Evolutionary conservation across 1,140 invertebrate genomes (phyloP).

Genomic region (Dryas iulia): DNA sequence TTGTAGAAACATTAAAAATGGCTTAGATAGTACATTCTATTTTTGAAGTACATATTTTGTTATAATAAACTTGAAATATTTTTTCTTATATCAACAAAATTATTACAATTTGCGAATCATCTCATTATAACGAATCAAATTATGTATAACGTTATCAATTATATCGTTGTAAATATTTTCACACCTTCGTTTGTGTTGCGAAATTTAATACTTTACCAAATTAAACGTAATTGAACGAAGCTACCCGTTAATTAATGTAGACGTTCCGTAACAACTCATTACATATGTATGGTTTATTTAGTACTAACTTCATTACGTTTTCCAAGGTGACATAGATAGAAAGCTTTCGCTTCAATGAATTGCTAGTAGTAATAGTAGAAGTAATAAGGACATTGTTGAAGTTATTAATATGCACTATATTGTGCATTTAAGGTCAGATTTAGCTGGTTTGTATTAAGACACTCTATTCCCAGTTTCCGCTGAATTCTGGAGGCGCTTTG

Average conservation of each 20-base stretch:
- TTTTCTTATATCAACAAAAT: neutral
- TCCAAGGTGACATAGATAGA: neutral
- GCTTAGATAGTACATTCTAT: too few relatives aligned
- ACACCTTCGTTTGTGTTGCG: neutral
- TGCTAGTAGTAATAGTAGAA: too few relatives aligned
- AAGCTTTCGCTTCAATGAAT: neutral
- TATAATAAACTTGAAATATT: too few relatives aligned
- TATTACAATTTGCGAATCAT: neutral
- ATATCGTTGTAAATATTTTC: slow-evolving; percentile 3
- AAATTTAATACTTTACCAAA: slow-evolving; percentile 5
- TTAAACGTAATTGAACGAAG: neutral
- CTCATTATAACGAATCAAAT: neutral
- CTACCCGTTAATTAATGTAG: slow-evolving; percentile 2
- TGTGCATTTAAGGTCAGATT: too few relatives aligned
- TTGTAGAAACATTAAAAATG: too few relatives aligned
- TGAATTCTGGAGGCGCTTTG: too few relatives aligned
- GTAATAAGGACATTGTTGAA: too few relatives aligned
- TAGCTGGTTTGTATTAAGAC: too few relatives aligned
- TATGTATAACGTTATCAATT: neutral
- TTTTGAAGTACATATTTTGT: too few relatives aligned
- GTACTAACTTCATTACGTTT: neutral
- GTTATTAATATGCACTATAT: too few relatives aligned
- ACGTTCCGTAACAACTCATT: neutral
- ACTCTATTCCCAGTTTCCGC: too few relatives aligned
- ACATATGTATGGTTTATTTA: neutral